Conservation (phyloP, 2,797 vertebrate species). For the Hippopotamyrus pictus region DNA sequence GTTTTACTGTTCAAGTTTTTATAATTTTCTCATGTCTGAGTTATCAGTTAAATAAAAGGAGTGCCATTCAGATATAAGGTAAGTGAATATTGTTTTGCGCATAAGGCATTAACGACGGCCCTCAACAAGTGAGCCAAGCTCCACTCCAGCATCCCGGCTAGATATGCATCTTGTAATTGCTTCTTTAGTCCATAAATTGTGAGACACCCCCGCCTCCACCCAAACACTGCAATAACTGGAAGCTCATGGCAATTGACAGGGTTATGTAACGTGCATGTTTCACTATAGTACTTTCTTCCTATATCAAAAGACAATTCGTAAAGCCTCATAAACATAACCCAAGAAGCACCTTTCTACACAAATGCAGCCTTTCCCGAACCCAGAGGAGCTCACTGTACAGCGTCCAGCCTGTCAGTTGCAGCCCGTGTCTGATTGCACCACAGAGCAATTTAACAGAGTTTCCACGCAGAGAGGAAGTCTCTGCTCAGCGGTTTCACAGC, state of each 20-base stretch:
- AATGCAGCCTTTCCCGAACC: neutral
- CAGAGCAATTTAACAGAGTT: slow-evolving; percentile 5
- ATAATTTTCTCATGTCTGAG: neutral
- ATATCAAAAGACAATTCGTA: neutral
- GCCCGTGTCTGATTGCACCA: neutral
- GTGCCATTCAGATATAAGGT: neutral
- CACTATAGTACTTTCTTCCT: neutral
- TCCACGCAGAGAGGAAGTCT: neutral
- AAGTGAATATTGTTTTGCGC: neutral
- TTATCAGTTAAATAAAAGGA: neutral
- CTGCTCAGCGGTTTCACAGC: neutral
- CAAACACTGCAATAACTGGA: neutral
- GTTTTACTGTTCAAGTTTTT: neutral
- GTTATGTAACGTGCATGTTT: neutral
- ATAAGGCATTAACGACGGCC: neutral
- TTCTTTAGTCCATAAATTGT: neutral
- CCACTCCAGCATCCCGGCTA: neutral
- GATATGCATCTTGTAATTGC: neutral
- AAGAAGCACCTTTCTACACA: neutral
- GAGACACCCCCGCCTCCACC: neutral
- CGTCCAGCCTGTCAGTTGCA: neutral
- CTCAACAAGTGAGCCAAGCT: neutral
- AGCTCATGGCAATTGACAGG: neutral
- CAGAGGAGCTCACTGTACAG: neutral
- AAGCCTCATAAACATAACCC: neutral